Evolutionary conservation across 2,888 invertebrate species (phyloP), one percentile per base, ranked within the genome.

Genomic region (Xestia sexstrigata): DNA sequence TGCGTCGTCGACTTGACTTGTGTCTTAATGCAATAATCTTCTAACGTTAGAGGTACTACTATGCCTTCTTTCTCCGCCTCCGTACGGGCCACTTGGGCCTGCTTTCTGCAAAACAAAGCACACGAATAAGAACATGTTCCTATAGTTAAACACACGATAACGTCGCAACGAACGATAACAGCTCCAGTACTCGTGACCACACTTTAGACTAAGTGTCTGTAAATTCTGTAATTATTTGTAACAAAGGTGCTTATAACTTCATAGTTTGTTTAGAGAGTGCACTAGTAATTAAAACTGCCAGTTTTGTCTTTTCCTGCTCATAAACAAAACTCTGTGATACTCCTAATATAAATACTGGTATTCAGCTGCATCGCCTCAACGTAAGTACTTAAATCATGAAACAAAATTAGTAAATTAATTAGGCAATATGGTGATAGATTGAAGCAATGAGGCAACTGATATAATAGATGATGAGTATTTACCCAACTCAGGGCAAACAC

Each of bases 41-140:
- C 99, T 93, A 99, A 97, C 5, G 99, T 99, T 90, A 99, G 98
- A 20, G 99, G 99, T 89, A 99, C 99, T 74, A 98, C 98, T 85
- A 99, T 99, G 87, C 99, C 99, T 95, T 99, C 99, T 86, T 98
- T 98, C 93, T 99, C 99, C 0, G 99, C 99, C 87, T 99, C 99
- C 71, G 98, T 97, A 92, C 99, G 98, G 52, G 99, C 99, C 39
- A 98, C 98, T 93, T 98, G 98, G 26, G 99, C 99, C 97, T 99
- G 99, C 97, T 99, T 99, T 93, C 99, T 99, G 95, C 63, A 84
- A 84, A 72, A 70, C 45, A 75, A 75, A 73, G 9, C 45, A 67
- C 30, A 74, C 23, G 62, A 77, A 30, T 83, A 63, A 82, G 72
- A 78, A 70, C 17, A 67, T 60, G 62, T 70, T 82, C 78, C 39